Percentiles rank a stretch among this genome's conserved stretches.
Conservation (phyloP, 1,140 invertebrate genomes). For the Ostrea edulis region DNA sequence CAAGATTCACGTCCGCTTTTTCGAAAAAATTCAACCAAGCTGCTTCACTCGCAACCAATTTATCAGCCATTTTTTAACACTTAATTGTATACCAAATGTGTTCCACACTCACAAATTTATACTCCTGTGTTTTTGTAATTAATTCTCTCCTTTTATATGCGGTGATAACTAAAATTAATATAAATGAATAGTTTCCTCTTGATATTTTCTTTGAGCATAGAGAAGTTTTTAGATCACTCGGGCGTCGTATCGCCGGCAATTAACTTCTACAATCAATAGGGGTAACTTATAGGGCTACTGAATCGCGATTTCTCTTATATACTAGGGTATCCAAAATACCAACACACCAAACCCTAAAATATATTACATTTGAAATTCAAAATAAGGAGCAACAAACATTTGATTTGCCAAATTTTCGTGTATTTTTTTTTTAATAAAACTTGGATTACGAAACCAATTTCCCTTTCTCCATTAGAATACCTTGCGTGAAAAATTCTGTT, state of each 20-base stretch:
- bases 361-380: conserved; percentile 27
- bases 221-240: neutral
- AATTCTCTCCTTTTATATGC: neutral
- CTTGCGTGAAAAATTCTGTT: conserved; percentile 20
- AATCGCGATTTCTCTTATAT: neutral
- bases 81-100: neutral
- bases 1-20: neutral
- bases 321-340: neutral
- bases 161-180: neutral
- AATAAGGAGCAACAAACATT: neutral
- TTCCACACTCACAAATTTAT: neutral
- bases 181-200: neutral
- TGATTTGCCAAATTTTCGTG: neutral
- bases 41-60: neutral
- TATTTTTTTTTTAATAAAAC: neutral
- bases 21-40: conserved; percentile 5
- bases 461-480: neutral
- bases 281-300: neutral
- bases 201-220: neutral
- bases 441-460: neutral
- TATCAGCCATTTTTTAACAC: neutral
- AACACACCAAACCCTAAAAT: neutral
- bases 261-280: conserved; percentile 1
- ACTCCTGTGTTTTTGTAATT: neutral
- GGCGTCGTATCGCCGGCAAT: neutral